A percentile compares a stretch with the other conserved stretches of the same genome.
phyloP scores from a whole-genome alignment of 92 coral and sea anemone species.

The Bergia puertoricense region DNA sequence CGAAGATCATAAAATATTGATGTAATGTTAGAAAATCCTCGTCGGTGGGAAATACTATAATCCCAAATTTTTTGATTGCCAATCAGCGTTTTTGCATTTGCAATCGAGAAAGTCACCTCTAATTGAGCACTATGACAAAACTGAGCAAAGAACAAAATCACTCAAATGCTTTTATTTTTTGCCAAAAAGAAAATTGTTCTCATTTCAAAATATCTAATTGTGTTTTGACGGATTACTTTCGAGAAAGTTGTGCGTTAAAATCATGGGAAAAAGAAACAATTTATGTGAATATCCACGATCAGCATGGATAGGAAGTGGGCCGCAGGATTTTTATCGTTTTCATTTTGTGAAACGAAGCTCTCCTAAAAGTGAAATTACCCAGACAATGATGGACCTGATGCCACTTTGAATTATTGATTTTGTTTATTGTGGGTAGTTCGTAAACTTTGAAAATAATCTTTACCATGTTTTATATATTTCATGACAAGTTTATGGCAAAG shows the following conservation, averaged over 20 bases:
- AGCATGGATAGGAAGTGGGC: background rate
- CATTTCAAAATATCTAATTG: constrained; percentile 8
- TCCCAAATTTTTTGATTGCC: constrained; percentile 3
- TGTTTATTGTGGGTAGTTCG: constrained; percentile 15
- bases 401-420: constrained; percentile 31
- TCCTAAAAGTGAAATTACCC: background rate
- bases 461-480: background rate
- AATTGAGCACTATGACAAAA: background rate
- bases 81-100: background rate
- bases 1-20: constrained; percentile 13
- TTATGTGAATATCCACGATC: background rate
- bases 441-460: constrained; percentile 18
- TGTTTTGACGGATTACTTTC: constrained; percentile 10
- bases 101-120: background rate
- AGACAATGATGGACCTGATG: background rate
- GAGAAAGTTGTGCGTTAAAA: background rate
- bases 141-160: background rate
- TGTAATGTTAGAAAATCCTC: constrained; percentile 36
- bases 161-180: background rate
- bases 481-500: background rate
- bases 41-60: background rate
- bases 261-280: background rate
- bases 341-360: background rate
- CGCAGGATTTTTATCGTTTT: background rate
- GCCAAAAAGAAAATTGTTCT: background rate